Base-by-base conservation (phyloP, 2,797 vertebrate genomes). In the Notolepis coatsorum region DNA sequence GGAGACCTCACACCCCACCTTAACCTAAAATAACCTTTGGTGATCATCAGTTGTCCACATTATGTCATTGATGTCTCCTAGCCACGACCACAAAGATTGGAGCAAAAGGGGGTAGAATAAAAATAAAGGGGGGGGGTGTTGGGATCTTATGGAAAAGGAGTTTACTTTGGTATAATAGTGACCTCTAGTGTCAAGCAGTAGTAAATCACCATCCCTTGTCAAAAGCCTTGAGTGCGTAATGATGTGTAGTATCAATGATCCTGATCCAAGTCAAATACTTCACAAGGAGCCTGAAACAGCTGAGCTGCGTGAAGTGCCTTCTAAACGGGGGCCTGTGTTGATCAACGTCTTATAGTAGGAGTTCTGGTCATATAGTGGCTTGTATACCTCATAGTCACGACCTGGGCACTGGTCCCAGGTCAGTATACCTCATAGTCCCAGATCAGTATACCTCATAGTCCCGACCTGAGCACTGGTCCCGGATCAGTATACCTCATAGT, bases 161-260 rank as follows among this genome's bases (percentile, higher is more conserved):
- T 30, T 43, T 73, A 74, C 46, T 82, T 85, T 71, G 65, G 21
- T 84, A 1, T 58, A 80, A 78, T 38, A 88, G 84, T 77, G 88
- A 84, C 89, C 82, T 80, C 87, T 89, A 65, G 85, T 89, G 89
- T 7, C 1, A 23, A 20, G 58, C 9, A 10, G 41, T 7, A 35
- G 64, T 6, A 79, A 50, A 5, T 64, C n/a, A 17, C 15, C 25
- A 17, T 5, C 15, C 3, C 9, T 3, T 13, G 13, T 28, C 25
- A 9, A 18, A 25, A 48, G 27, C 18, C 10, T 56, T 21, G 13
- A 31, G 13, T 46, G 13, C 15, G 24, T 25, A 42, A 33, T 27
- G 17, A 18, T 28, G 30, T 20, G 12, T 33, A 51, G 8, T 7
- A 10, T 33, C 15, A 8, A 30, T 18, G 13, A 30, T 30, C 9